These are phyloP conservation scores for Elmis aenea DNA, from an alignment of 2,888 invertebrate genomes.

Conservation along the genomic window DNA sequence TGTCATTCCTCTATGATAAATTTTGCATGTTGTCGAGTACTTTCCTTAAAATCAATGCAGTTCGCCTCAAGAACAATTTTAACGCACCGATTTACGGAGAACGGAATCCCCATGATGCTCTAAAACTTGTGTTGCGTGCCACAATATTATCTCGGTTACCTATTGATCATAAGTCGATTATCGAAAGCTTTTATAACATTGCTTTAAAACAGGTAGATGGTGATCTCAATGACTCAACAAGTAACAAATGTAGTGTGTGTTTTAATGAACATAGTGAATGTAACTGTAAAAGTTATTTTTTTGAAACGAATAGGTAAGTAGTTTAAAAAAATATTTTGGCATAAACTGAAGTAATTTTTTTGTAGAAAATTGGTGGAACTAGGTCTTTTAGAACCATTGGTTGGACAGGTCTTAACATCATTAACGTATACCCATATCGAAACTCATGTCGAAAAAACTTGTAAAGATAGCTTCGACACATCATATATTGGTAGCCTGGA, in stretches of 20 bases:
- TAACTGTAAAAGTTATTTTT: constrained; percentile 61
- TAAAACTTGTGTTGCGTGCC: constrained; percentile 62
- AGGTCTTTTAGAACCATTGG: constrained; percentile 73
- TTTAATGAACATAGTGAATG: constrained; percentile 58
- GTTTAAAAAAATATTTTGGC: constrained; percentile 1
- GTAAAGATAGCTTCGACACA: constrained; percentile 81
- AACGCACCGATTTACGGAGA: constrained; percentile 52
- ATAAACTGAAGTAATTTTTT: no score
- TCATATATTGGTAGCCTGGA: constrained; percentile 74
- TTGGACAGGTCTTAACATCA: constrained; percentile 78
- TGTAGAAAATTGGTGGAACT: constrained; percentile 63
- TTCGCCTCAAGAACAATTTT: constrained; percentile 49
- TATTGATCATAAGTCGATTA: constrained; percentile 61
- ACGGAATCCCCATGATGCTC: constrained; percentile 51
- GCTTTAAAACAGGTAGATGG: constrained; percentile 55
- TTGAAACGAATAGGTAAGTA: constrained; percentile 58
- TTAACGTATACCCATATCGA: constrained; percentile 81
- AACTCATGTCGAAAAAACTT: constrained; percentile 75
- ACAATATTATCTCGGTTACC: constrained; percentile 68
- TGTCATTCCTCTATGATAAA: constrained; percentile 57
- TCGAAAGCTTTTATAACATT: constrained; percentile 70
- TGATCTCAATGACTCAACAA: constrained; percentile 28
- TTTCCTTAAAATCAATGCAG: constrained; percentile 52
- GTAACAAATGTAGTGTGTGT: constrained; percentile 68
- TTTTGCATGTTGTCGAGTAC: constrained; percentile 53